phyloP scores from a whole-genome alignment of 2,888 invertebrate genomes.

The Thereva nobilitata region DNA sequence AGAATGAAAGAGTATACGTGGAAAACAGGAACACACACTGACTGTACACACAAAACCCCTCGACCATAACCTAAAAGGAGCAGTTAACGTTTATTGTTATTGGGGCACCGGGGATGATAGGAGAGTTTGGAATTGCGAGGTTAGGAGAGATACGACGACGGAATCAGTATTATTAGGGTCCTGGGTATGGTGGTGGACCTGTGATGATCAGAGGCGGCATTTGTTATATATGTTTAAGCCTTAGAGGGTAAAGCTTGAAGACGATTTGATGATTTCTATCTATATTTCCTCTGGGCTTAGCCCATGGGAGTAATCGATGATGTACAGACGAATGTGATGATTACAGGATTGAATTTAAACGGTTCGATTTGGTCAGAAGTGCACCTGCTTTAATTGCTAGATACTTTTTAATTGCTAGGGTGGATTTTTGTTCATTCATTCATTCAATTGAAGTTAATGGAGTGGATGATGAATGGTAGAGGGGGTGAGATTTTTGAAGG shows the following conservation, averaged over 20 bases:
- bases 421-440: background rate
- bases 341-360: slow-evolving; percentile 34
- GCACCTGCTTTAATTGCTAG: slow-evolving; percentile 34
- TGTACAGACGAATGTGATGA: slow-evolving; percentile 27
- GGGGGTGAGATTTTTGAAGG: no score
- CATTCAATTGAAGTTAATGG: slow-evolving; percentile 23
- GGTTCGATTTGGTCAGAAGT: slow-evolving; percentile 24
- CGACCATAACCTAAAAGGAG: slow-evolving; percentile 33
- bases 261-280: slow-evolving; percentile 29
- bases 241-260: slow-evolving; percentile 7
- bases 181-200: slow-evolving; percentile 21
- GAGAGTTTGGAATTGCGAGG: slow-evolving; percentile 26
- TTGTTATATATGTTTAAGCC: slow-evolving; percentile 14
- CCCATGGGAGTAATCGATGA: slow-evolving; percentile 31
- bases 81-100: slow-evolving; percentile 41
- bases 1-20: background rate
- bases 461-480: slow-evolving; percentile 29
- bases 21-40: no score
- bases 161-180: no score
- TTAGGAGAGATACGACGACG: no score
- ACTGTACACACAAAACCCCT: slow-evolving; percentile 21
- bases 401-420: slow-evolving; percentile 33
- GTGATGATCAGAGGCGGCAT: slow-evolving; percentile 2
- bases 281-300: background rate
- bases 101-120: slow-evolving; percentile 28